Base-by-base conservation (phyloP, 1,140 invertebrate genomes). In the Nasonia vitripennis region DNA sequence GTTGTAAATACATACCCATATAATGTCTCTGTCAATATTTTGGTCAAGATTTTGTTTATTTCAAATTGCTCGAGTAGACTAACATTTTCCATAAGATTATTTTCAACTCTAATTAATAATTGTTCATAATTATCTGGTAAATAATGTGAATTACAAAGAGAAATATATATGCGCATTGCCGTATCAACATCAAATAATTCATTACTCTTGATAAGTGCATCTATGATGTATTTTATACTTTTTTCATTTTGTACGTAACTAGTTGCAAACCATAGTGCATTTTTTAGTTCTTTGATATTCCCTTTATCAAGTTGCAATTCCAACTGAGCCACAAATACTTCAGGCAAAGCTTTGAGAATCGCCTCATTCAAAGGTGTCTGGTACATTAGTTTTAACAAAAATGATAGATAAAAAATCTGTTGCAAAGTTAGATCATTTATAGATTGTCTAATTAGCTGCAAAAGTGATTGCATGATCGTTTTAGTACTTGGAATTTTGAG, bases 361-460 rank as follows among this genome's bases (percentile, higher is more conserved):
- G 95, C 95, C 78, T 95, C 94, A 0, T 94, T 92, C 23, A 96
- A 90, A 87, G 95, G 94, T 67, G 94, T 94, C 12, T 27, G 73
- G 37, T 92, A 62, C 20, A 92, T 90, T 75, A 92, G 90, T 14
- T 91, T 91, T 2, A 96, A 88, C 41, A 96, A 85, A 89, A 94
- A 95, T 87, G 95, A 91, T 23, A 95, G 78, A 89, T 95, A 95
- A 78, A 94, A 94, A 75, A 96, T 95, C 87, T 96, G 94, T 17
- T 93, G 87, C n/a, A 95, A 88, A 80, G 92, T 93, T 27, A 96
- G 88, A 78, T 93, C 77, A 91, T 96, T 96, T 4, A 96, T 93
- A 74, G 94, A 94, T 51, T 93, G 91, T 73, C 94, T 89, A 51
- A 96, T 90, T 23, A 96, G 88, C 89, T 96, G 95, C 4, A 96